Percentiles rank a stretch among this genome's conserved stretches.
phyloP scores from a whole-genome alignment of 1,140 invertebrate genomes.

The Ephestia elutella region DNA sequence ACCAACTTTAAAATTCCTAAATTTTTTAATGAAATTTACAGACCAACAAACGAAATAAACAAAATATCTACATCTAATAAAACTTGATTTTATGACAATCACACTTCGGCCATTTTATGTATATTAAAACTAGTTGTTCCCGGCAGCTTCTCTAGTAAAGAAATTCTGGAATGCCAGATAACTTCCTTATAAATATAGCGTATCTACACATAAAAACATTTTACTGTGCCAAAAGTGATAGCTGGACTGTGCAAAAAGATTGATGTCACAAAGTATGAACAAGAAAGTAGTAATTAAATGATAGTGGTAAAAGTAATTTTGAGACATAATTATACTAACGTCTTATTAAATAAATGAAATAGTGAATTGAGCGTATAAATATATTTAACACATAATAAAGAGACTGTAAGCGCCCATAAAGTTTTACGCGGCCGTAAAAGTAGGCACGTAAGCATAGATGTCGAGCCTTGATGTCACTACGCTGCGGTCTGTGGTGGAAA shows the following conservation, averaged over 20 bases:
- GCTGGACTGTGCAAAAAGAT: too few relatives aligned
- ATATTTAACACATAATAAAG: slow-evolving; percentile 66
- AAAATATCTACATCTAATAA: background rate
- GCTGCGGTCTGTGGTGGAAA: slow-evolving; percentile 28
- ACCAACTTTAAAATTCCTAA: slow-evolving; percentile 13
- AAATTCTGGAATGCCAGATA: too few relatives aligned
- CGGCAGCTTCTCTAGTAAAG: too few relatives aligned
- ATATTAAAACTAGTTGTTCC: too few relatives aligned
- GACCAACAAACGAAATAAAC: background rate
- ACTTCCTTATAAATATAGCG: too few relatives aligned
- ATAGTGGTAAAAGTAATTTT: background rate
- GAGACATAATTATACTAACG: background rate
- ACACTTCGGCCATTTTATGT: too few relatives aligned
- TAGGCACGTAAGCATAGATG: slow-evolving; percentile 34
- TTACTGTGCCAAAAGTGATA: too few relatives aligned
- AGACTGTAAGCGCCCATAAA: slow-evolving; percentile 51
- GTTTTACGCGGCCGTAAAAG: slow-evolving; percentile 58
- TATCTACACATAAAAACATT: too few relatives aligned
- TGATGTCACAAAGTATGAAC: too few relatives aligned
- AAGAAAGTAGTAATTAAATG: too few relatives aligned
- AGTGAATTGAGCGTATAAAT: slow-evolving; percentile 30
- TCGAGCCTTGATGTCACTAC: slow-evolving; percentile 36
- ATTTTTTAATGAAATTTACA: background rate
- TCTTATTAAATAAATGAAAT: slow-evolving; percentile 31
- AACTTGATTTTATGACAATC: too few relatives aligned